These are phyloP conservation scores for Lamprotornis superbus DNA, from an alignment of 2,113 vertebrate genomes.

Conservation along the genomic window DNA sequence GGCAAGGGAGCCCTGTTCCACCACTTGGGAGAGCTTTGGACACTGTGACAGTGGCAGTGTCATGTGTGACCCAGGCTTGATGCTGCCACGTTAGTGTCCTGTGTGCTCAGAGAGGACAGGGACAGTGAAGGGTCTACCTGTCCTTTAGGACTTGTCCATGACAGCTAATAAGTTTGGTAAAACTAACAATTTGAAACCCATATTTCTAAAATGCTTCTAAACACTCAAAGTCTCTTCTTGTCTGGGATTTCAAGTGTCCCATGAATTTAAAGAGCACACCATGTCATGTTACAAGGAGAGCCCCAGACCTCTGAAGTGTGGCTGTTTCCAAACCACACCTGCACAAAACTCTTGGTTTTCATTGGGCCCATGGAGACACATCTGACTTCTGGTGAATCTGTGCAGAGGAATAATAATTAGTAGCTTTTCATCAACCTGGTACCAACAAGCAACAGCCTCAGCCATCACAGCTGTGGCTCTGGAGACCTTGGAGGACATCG, in stretches of 20 bases:
- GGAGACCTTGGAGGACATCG: background rate
- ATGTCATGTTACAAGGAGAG: accelerated
- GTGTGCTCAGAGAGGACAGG: background rate
- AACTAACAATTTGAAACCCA: background rate
- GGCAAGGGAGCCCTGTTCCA: background rate
- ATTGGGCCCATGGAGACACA: background rate
- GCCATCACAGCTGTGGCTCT: background rate
- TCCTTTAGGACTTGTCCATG: background rate
- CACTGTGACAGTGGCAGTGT: background rate
- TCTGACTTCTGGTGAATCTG: background rate
- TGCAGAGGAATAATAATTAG: too few relatives aligned
- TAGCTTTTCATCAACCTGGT: background rate
- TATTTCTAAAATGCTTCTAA: background rate
- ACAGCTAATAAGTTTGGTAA: background rate
- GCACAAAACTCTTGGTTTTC: background rate
- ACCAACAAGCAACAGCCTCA: background rate
- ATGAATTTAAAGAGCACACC: background rate
- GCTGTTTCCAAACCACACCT: background rate
- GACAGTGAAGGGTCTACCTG: background rate
- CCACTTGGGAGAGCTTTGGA: background rate
- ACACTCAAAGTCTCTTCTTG: background rate
- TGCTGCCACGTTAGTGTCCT: background rate
- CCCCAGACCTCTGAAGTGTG: background rate
- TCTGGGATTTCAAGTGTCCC: background rate
- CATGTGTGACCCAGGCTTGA: background rate